A percentile compares a stretch with the other conserved stretches of the same genome.
phyloP scores from a whole-genome alignment of 2,113 vertebrate species.

The Catagonus wagneri region DNA sequence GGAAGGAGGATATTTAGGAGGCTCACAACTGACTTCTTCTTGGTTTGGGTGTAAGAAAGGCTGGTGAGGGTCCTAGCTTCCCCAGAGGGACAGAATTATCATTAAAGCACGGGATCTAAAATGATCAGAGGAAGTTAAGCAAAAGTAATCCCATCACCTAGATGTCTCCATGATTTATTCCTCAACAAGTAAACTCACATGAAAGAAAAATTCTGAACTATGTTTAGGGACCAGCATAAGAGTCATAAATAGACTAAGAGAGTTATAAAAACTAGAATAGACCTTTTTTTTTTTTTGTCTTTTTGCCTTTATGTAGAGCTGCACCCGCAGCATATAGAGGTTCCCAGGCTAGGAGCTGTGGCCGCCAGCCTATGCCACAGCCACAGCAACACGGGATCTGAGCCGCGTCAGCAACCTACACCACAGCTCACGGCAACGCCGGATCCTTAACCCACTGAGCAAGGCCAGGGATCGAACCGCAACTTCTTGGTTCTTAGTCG shows the following conservation, averaged over 20 bases:
- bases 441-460: too few relatives aligned
- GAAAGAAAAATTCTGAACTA: constrained; percentile 16
- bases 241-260: neutral
- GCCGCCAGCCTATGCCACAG: too few relatives aligned
- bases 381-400: too few relatives aligned
- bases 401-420: too few relatives aligned
- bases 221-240: neutral
- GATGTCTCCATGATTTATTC: constrained; percentile 17
- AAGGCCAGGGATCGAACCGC: too few relatives aligned
- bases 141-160: neutral
- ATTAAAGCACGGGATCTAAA: constrained; percentile 31
- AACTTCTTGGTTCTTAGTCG: too few relatives aligned
- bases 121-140: neutral
- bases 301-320: too few relatives aligned
- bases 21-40: neutral
- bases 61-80: neutral
- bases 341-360: too few relatives aligned
- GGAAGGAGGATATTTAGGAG: neutral
- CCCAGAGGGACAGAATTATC: neutral
- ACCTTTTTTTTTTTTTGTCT: too few relatives aligned
- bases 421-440: too few relatives aligned
- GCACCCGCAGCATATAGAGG: too few relatives aligned
- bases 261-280: neutral
- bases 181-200: neutral
- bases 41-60: neutral